A percentile compares a stretch with the other conserved stretches of the same genome.
phyloP scores from a whole-genome alignment of 2,888 invertebrate species.

The Tetrapedia diversipes region DNA sequence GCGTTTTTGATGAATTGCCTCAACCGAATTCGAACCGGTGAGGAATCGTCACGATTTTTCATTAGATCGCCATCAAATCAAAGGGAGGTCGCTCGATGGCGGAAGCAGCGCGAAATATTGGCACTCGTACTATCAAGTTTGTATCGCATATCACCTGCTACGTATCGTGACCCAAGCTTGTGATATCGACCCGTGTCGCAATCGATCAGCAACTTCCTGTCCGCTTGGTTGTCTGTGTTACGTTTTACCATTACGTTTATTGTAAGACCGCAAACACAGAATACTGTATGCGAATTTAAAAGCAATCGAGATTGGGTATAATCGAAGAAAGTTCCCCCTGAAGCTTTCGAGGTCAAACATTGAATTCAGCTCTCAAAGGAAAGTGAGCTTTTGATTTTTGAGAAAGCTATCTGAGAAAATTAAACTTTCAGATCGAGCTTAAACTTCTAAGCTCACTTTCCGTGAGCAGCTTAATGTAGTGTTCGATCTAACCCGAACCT shows the following conservation, averaged over 20 bases:
- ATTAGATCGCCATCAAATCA: constrained; percentile 10
- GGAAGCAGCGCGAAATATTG: constrained; percentile 8
- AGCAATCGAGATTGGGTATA: not conserved
- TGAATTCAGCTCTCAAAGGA: no score
- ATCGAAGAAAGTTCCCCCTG: not conserved
- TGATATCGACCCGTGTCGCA: not conserved
- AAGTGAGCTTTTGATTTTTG: no score
- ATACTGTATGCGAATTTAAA: not conserved
- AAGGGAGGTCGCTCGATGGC: not conserved
- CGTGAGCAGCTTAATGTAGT: no score
- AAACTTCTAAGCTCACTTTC: no score
- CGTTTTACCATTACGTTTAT: constrained; percentile 13
- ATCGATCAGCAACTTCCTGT: constrained; percentile 8
- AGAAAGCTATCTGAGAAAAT: no score
- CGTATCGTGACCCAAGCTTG: not conserved
- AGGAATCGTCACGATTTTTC: constrained; percentile 13
- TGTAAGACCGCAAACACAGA: not conserved
- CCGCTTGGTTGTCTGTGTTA: constrained; percentile 1
- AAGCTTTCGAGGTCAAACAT: no score
- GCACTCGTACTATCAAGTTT: not conserved
- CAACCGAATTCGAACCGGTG: not conserved
- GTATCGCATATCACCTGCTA: not conserved
- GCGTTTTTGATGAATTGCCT: not conserved
- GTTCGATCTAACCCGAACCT: no score
- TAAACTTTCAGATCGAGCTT: no score